Conservation (phyloP, 2,888 invertebrate genomes). For the Epinotia ramella region DNA sequence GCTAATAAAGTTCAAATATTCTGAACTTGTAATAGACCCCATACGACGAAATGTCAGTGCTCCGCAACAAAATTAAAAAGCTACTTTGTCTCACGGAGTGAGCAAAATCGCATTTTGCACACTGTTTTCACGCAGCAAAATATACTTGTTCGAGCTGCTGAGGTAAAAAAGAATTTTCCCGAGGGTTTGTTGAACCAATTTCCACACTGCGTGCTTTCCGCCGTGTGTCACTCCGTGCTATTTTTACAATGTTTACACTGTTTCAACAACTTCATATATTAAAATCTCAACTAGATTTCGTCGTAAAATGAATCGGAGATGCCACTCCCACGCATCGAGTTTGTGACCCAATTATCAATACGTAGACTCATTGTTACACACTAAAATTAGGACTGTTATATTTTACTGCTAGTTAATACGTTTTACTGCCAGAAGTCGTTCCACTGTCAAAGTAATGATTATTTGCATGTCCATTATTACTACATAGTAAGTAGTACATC, state of each 20-base stretch:
- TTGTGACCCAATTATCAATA: slow-evolving; percentile 63
- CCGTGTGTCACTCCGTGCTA: slow-evolving; percentile 41
- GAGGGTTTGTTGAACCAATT: slow-evolving; percentile 33
- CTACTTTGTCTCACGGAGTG: too few species aligned
- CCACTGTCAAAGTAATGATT: neutral
- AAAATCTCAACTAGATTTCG: slow-evolving; percentile 39
- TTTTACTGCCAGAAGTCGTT: slow-evolving; percentile 20
- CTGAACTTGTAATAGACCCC: too few species aligned
- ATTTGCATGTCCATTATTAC: neutral
- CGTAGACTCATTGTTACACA: slow-evolving; percentile 43
- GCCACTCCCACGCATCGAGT: slow-evolving; percentile 55
- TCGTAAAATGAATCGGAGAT: slow-evolving; percentile 41
- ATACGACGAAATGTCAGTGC: too few species aligned
- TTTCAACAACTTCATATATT: slow-evolving; percentile 44
- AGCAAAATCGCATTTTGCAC: too few species aligned
- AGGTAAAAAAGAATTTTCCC: slow-evolving; percentile 3
- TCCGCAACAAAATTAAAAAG: too few species aligned
- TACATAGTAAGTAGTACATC: too few species aligned
- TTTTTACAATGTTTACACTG: slow-evolving; percentile 45
- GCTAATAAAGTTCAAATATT: too few species aligned
- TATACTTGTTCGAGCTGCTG: too few species aligned
- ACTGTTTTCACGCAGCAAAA: too few species aligned
- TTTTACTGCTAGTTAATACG: neutral
- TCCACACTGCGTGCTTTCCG: neutral
- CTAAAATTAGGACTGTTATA: slow-evolving; percentile 16